A percentile compares a stretch with the other conserved stretches of the same genome.
phyloP scores from a whole-genome alignment of 2,888 invertebrate genomes.

The Idaea biselata region DNA sequence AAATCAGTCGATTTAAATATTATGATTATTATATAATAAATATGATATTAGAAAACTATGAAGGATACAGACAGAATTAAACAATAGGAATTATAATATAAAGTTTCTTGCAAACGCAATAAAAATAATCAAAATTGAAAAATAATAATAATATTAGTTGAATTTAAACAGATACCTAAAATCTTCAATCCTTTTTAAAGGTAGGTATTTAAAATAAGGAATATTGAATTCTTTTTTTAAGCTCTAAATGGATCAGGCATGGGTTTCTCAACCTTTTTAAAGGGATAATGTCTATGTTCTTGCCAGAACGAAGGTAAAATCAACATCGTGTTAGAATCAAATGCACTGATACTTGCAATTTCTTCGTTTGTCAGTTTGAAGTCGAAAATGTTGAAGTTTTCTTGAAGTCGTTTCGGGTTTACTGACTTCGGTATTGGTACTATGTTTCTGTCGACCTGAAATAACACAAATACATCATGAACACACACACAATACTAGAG shows the following conservation, averaged over 20 bases:
- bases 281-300: slow-evolving; percentile 61
- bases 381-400: slow-evolving; percentile 67
- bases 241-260: slow-evolving; percentile 47
- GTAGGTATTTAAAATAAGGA: not conserved
- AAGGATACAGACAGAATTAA: not conserved
- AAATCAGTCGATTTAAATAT: not conserved
- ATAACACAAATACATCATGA: not conserved
- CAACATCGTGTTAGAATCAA: slow-evolving; percentile 43
- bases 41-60: not conserved
- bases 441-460: slow-evolving; percentile 62
- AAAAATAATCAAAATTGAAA: too few relatives aligned
- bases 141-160: too few relatives aligned
- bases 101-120: not conserved
- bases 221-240: not conserved
- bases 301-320: slow-evolving; percentile 71
- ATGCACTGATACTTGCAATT: slow-evolving; percentile 44
- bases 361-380: slow-evolving; percentile 54
- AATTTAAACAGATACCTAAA: too few relatives aligned
- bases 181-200: not conserved
- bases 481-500: not conserved
- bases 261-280: slow-evolving; percentile 55
- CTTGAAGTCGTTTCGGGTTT: slow-evolving; percentile 44
- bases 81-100: not conserved
- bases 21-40: too few relatives aligned
- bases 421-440: slow-evolving; percentile 63